These are phyloP conservation scores for Phortica variegata DNA, from an alignment of 1,140 invertebrate genomes.

Conservation along the genomic window DNA sequence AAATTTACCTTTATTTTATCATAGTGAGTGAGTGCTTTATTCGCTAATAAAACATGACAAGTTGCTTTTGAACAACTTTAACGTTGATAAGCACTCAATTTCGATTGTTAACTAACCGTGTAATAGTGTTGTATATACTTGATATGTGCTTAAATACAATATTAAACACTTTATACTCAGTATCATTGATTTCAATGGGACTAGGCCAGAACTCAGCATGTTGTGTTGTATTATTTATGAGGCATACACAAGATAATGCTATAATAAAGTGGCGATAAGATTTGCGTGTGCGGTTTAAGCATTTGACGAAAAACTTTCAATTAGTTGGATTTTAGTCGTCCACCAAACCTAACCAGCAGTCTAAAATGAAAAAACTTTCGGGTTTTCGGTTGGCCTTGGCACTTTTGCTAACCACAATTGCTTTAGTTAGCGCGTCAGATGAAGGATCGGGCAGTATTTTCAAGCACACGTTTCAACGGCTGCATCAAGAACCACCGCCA, in stretches of 20 bases:
- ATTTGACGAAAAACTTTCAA: slow-evolving; percentile 5
- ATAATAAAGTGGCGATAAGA: slow-evolving; percentile 37
- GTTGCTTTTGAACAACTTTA: no score
- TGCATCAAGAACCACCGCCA: slow-evolving; percentile 33
- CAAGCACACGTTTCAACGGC: slow-evolving; percentile 30
- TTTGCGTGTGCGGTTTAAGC: slow-evolving; percentile 14
- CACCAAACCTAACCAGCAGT: neutral
- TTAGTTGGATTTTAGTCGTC: neutral
- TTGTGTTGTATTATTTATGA: slow-evolving; percentile 25
- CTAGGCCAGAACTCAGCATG: slow-evolving; percentile 2
- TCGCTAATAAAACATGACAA: no score
- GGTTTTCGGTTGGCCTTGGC: slow-evolving; percentile 13
- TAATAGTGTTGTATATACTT: no score
- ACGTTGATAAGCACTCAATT: no score
- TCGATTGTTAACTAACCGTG: no score
- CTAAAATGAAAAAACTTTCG: no score
- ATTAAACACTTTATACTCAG: no score
- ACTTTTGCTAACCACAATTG: no score
- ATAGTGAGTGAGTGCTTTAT: no score
- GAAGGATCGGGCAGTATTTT: slow-evolving; percentile 25
- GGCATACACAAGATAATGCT: slow-evolving; percentile 14
- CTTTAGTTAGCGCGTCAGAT: no score
- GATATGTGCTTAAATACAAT: no score
- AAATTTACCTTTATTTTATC: no score
- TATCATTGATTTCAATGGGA: neutral